Evolutionary conservation across 2,797 vertebrate genomes (phyloP).

Genomic region (Thripadectes ignobilis): DNA sequence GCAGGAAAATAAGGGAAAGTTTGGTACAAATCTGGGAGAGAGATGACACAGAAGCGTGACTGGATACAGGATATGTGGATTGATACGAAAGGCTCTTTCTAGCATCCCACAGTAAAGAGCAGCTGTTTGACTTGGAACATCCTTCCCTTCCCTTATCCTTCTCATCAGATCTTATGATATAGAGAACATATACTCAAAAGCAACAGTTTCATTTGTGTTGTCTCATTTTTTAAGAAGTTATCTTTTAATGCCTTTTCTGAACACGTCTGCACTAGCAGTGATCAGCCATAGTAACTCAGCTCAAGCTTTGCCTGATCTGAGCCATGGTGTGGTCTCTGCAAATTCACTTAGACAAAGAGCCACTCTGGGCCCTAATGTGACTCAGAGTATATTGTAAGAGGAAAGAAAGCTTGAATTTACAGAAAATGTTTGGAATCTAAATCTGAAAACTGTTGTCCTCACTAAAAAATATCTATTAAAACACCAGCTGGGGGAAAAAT

Average conservation of each 20-base stretch:
- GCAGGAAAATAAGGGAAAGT: not conserved
- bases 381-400: not conserved
- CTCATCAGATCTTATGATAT: not conserved
- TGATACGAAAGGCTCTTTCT: not conserved
- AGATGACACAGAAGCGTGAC: not conserved
- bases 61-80: not conserved
- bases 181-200: not conserved
- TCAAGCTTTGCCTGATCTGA: not conserved
- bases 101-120: not conserved
- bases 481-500: not conserved
- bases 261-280: not conserved
- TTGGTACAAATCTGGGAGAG: not conserved
- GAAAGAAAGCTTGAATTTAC: not conserved
- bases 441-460: not conserved
- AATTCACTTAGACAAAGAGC: not conserved
- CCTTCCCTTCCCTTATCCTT: not conserved
- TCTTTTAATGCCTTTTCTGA: not conserved
- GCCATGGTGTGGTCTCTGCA: not conserved
- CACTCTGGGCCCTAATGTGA: not conserved
- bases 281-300: not conserved
- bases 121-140: not conserved
- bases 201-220: rapidly evolving
- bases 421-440: not conserved
- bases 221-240: not conserved
- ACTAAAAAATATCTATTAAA: not conserved